These are phyloP conservation scores for Hormaphis cornu DNA, from an alignment of 1,140 invertebrate genomes.

Conservation along the genomic window DNA sequence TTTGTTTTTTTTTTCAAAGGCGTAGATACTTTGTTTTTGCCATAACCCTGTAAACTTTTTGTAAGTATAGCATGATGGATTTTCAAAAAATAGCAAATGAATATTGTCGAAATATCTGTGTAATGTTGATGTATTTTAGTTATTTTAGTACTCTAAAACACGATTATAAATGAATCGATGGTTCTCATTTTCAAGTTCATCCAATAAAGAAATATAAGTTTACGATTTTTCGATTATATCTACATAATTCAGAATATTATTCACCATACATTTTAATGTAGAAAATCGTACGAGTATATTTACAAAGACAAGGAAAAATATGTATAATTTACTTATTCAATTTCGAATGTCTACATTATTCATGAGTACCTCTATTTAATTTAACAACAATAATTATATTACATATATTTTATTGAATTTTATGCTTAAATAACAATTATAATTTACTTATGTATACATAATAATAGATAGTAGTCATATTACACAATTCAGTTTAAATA, in stretches of 20 bases:
- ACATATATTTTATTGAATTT: not conserved
- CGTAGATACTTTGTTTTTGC: not conserved
- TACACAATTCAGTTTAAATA: not conserved
- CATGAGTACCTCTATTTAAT: too few relatives aligned
- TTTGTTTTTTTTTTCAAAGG: too few relatives aligned
- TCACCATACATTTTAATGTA: too few relatives aligned
- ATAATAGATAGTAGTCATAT: too few relatives aligned
- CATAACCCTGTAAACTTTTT: slow-evolving; percentile 1
- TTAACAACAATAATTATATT: not conserved
- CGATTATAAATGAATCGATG: not conserved
- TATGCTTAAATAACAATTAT: not conserved
- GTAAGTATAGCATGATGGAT: slow-evolving; percentile 3
- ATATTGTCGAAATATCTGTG: not conserved
- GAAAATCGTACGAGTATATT: too few relatives aligned
- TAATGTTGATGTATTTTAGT: too few relatives aligned
- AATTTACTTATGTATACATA: not conserved
- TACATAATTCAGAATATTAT: too few relatives aligned
- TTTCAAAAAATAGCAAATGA: not conserved
- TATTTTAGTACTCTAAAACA: not conserved
- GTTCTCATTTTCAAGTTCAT: not conserved
- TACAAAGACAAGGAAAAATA: too few relatives aligned
- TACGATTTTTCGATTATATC: too few relatives aligned
- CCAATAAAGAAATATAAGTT: too few relatives aligned
- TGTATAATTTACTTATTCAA: too few relatives aligned
- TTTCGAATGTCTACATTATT: too few relatives aligned